These are phyloP conservation scores for Potorous gilbertii DNA, from an alignment of 2,797 vertebrate genomes.

Conservation along the genomic window DNA sequence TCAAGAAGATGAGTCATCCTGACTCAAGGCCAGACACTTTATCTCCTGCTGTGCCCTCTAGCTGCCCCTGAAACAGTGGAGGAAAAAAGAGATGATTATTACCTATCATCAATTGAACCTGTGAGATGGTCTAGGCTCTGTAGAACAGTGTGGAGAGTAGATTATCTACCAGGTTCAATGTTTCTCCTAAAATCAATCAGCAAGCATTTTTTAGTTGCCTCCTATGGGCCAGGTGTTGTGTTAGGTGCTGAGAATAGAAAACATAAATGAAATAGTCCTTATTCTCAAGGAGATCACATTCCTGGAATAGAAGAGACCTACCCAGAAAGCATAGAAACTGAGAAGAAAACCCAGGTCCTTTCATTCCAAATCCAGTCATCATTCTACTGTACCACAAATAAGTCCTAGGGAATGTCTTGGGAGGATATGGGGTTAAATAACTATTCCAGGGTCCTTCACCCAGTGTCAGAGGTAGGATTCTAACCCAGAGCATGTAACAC, in stretches of 20 bases:
- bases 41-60: not conserved
- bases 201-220: not conserved
- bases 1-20: not conserved
- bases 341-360: not conserved
- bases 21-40: not conserved
- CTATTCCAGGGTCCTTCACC: not conserved
- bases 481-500: too few relatives aligned
- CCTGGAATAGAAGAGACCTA: not conserved
- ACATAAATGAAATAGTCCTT: not conserved
- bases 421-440: not conserved
- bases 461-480: not conserved
- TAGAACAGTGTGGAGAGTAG: not conserved
- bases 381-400: not conserved
- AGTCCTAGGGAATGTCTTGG: not conserved
- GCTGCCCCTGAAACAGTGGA: not conserved
- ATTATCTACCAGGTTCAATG: constrained; percentile 1
- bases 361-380: not conserved
- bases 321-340: not conserved
- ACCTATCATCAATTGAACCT: constrained; percentile 69
- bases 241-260: not conserved
- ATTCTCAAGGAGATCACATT: not conserved
- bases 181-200: constrained; percentile 36
- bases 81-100: constrained; percentile 50
- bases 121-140: not conserved
- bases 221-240: not conserved